Conservation (phyloP, 2,888 invertebrate genomes). For the Thera obeliscata region DNA sequence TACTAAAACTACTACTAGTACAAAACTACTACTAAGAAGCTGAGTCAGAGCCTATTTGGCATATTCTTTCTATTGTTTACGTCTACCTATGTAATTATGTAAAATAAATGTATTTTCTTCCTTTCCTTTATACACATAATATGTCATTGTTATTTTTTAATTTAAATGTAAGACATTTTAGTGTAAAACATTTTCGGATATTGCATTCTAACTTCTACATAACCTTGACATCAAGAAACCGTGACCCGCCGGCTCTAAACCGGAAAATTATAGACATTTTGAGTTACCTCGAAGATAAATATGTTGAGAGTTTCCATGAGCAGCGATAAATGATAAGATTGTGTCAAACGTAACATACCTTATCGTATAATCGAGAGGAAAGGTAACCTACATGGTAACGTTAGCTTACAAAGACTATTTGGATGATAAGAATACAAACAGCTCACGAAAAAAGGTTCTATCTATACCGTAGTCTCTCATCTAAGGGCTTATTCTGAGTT, state of each 20-base stretch:
- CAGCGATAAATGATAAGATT: constrained; percentile 31
- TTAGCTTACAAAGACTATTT: not conserved
- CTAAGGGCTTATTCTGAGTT: too few species aligned
- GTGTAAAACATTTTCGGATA: constrained; percentile 6
- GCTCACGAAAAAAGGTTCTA: too few species aligned
- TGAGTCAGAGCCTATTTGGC: too few species aligned
- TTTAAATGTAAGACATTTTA: too few species aligned
- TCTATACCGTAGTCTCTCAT: too few species aligned
- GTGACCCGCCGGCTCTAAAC: constrained; percentile 27
- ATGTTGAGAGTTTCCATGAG: constrained; percentile 4
- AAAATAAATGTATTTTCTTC: too few species aligned
- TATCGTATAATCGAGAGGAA: constrained; percentile 27
- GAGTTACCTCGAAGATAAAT: constrained; percentile 1
- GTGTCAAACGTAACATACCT: constrained; percentile 30
- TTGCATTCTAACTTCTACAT: constrained; percentile 8
- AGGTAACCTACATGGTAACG: not conserved
- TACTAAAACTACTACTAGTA: too few species aligned
- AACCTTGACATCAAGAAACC: constrained; percentile 35
- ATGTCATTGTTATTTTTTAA: too few species aligned
- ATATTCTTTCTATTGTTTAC: too few species aligned
- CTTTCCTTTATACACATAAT: too few species aligned
- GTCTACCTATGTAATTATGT: too few species aligned
- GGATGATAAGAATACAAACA: not conserved
- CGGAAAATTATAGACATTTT: constrained; percentile 16
- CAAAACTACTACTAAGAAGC: too few species aligned